These are phyloP conservation scores for Karalla daura DNA, from an alignment of 2,797 vertebrate genomes.

Conservation along the genomic window DNA sequence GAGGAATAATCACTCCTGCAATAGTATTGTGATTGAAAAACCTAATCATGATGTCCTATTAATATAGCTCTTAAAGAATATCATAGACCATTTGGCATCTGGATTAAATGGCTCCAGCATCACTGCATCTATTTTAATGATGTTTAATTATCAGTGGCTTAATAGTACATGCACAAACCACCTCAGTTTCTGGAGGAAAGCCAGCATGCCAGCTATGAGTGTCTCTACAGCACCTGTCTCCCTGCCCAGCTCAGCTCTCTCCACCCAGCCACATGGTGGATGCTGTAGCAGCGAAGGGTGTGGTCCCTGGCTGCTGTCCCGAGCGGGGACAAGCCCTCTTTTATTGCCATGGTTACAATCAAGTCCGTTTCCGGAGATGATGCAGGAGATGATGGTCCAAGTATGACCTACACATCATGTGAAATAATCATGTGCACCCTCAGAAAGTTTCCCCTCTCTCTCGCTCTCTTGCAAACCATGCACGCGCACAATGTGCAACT, in stretches of 20 bases:
- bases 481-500: neutral
- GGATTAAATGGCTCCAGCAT: neutral
- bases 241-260: conserved; percentile 10
- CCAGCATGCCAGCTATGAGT: neutral
- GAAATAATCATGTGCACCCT: conserved; percentile 22
- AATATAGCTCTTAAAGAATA: neutral
- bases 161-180: neutral
- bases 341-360: conserved; percentile 67
- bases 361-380: conserved; percentile 64
- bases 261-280: conserved; percentile 33
- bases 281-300: conserved; percentile 70
- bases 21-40: neutral
- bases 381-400: conserved; percentile 19
- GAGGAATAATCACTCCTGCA: neutral
- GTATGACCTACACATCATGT: conserved; percentile 47
- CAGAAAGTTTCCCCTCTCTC: conserved; percentile 38
- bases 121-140: neutral
- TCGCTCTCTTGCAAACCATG: neutral
- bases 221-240: neutral
- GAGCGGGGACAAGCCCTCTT: conserved; percentile 61
- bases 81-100: neutral
- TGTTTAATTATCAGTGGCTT: neutral
- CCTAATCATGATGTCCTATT: neutral
- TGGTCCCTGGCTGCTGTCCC: conserved; percentile 74
- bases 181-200: neutral